Conservation (phyloP, 2,113 vertebrate genomes). For the Tachuris rubrigastra region DNA sequence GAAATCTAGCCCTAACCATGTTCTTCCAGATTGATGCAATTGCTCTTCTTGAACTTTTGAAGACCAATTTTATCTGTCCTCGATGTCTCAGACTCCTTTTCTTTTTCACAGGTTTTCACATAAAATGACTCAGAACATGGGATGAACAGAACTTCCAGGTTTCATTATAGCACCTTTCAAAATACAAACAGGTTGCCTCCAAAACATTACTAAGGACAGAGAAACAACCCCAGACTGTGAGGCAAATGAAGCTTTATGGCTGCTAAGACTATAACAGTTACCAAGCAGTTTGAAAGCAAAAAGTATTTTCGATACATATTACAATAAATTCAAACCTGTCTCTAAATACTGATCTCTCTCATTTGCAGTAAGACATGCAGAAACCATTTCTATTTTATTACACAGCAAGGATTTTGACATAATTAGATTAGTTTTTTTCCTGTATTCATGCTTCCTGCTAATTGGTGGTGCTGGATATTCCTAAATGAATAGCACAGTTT, state of each 20-base stretch:
- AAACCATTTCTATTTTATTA: conserved; percentile 1
- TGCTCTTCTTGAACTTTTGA: neutral
- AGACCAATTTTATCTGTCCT: neutral
- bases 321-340: neutral
- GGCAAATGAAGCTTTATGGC: neutral
- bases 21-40: neutral
- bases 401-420: neutral
- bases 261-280: neutral
- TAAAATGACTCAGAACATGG: neutral
- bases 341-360: neutral
- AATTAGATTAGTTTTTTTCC: neutral
- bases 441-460: conserved; percentile 10
- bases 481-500: conserved; percentile 20
- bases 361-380: neutral
- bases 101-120: conserved; percentile 39
- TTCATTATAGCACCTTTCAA: conserved; percentile 28
- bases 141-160: neutral
- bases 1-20: neutral
- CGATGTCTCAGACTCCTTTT: neutral
- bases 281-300: neutral
- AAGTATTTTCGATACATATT: neutral
- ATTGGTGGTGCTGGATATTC: conserved; percentile 4
- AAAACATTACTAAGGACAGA: neutral
- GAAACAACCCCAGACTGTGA: neutral
- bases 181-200: neutral